Evolutionary conservation across 23 tunicate genomes (phyloP).

Genomic region (Ascidia mentula): DNA sequence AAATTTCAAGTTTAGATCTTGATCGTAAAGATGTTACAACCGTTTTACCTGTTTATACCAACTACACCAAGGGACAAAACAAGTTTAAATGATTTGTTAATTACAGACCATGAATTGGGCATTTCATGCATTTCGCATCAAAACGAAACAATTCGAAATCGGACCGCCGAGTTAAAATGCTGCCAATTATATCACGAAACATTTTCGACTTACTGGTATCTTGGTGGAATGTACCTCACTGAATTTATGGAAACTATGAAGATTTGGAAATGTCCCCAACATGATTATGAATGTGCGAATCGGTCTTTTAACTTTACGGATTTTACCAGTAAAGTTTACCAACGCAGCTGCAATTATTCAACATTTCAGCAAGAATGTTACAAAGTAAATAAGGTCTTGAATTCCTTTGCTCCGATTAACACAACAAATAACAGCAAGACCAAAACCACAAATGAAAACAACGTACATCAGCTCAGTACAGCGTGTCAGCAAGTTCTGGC

Average conservation of each 20-base stretch:
- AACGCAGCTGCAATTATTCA: neutral
- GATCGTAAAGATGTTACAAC: no score
- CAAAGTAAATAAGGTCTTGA: neutral
- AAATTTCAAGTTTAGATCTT: no score
- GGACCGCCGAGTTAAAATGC: neutral
- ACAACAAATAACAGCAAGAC: no score
- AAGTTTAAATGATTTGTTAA: no score
- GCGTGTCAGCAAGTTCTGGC: constrained; percentile 8
- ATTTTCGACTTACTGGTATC: constrained; percentile 19
- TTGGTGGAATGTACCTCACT: constrained; percentile 7
- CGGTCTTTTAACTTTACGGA: neutral
- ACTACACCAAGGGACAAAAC: no score
- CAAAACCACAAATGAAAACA: constrained; percentile 1
- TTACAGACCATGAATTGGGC: neutral
- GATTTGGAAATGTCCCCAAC: constrained; percentile 18
- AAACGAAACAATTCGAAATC: neutral
- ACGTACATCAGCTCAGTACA: neutral
- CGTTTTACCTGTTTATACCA: no score
- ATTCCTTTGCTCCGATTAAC: neutral
- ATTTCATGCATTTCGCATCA: neutral
- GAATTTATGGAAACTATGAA: constrained; percentile 7
- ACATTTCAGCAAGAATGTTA: neutral
- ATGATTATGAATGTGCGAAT: neutral
- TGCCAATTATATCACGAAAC: neutral
- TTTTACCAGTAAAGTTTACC: neutral